Evolutionary conservation across 92 coral and sea anemone genomes (phyloP).

Genomic region (Paramuricea clavata): DNA sequence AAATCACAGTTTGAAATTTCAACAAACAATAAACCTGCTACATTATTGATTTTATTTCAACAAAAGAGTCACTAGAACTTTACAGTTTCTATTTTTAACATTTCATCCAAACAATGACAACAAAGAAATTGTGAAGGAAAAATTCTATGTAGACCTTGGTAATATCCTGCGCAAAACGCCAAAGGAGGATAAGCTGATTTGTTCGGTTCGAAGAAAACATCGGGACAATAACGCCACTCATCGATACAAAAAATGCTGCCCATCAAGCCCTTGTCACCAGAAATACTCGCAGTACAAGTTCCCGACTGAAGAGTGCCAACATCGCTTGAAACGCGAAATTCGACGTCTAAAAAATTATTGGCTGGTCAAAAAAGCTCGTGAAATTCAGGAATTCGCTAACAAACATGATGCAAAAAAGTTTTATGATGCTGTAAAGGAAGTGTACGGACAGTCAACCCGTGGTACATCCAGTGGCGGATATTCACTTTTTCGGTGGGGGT

Average conservation of each 20-base stretch:
- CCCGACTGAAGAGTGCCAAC: not conserved
- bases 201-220: slow-evolving; percentile 47
- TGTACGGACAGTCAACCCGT: slow-evolving; percentile 30
- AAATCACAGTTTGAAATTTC: too few relatives aligned
- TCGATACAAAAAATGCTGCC: slow-evolving; percentile 4
- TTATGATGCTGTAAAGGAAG: slow-evolving; percentile 29
- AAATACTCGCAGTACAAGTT: slow-evolving; percentile 25
- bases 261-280: slow-evolving; percentile 34
- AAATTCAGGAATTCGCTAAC: slow-evolving; percentile 49
- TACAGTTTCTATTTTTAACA: too few relatives aligned
- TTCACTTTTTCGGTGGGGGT: not conserved
- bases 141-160: slow-evolving; percentile 56
- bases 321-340: not conserved
- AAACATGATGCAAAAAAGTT: slow-evolving; percentile 43
- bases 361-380: slow-evolving; percentile 46
- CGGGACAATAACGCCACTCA: slow-evolving; percentile 15
- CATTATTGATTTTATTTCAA: too few relatives aligned
- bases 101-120: slow-evolving; percentile 80
- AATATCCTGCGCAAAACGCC: too few relatives aligned
- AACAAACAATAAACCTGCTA: too few relatives aligned
- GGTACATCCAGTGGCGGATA: too few relatives aligned
- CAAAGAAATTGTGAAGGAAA: slow-evolving; percentile 60
- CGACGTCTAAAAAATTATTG: slow-evolving; percentile 29
- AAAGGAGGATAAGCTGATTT: too few relatives aligned
- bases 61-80: too few relatives aligned